Conservation (phyloP, 2,113 vertebrate genomes). For the Coturnix japonica region DNA sequence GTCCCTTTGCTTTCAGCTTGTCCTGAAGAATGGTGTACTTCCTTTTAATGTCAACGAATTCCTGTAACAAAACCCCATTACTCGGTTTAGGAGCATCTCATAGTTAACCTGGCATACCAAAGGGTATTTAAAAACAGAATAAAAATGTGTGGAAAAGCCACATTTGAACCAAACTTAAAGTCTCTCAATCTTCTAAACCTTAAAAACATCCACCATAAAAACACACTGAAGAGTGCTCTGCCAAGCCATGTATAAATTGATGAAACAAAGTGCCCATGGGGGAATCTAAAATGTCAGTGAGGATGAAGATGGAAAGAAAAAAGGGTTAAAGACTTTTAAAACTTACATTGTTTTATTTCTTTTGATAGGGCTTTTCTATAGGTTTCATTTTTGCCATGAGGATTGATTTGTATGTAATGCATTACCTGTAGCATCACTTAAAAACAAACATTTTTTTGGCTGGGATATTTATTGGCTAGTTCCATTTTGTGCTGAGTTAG, state of each 20-base stretch:
- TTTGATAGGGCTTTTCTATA: not conserved
- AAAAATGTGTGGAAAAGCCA: no score
- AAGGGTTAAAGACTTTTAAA: not conserved
- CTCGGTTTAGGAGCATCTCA: not conserved
- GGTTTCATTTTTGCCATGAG: not conserved
- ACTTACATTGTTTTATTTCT: not conserved
- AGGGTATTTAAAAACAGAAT: not conserved
- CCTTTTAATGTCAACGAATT: constrained; percentile 72
- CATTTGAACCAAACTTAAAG: not conserved
- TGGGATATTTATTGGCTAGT: not conserved
- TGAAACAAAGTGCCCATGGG: not conserved
- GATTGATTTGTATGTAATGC: not conserved
- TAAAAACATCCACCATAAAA: not conserved
- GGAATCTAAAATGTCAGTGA: not conserved
- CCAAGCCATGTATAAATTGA: not conserved
- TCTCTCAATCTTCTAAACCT: not conserved
- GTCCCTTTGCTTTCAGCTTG: constrained; percentile 43
- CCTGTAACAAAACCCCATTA: constrained; percentile 70
- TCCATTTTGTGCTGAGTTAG: not conserved
- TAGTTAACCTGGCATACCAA: not conserved
- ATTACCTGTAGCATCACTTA: not conserved
- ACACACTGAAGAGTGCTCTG: not conserved
- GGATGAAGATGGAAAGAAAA: not conserved
- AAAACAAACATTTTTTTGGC: not conserved
- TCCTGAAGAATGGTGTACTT: constrained; percentile 76